Conservation (phyloP, 2,888 invertebrate species). For the Troides aeacus region DNA sequence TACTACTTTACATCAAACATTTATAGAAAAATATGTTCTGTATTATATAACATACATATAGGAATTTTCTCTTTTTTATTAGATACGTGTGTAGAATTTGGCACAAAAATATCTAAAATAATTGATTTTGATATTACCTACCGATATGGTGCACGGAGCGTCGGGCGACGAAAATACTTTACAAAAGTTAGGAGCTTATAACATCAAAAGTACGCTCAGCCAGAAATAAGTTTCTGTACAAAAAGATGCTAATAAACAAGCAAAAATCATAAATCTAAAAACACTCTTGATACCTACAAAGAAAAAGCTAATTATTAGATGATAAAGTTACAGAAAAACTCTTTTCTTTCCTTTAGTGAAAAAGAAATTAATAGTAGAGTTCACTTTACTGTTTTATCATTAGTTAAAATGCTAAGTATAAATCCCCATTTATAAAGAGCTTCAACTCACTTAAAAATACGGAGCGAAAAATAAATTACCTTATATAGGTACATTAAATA, state of each 20-base stretch:
- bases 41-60: conserved; percentile 36
- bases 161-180: neutral
- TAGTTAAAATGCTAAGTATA: too few species aligned
- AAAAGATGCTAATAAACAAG: too few species aligned
- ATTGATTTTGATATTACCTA: neutral
- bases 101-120: conserved; percentile 5
- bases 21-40: conserved; percentile 61
- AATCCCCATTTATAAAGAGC: neutral
- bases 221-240: too few species aligned
- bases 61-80: neutral
- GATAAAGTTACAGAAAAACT: too few species aligned
- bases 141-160: neutral
- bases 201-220: too few species aligned
- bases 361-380: too few species aligned
- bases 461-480: neutral
- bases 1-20: conserved; percentile 39
- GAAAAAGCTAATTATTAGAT: too few species aligned
- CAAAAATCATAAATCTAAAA: too few species aligned
- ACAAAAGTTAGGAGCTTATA: neutral
- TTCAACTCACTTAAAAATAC: neutral
- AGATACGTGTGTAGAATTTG: conserved; percentile 4
- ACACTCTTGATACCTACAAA: too few species aligned
- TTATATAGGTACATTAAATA: neutral
- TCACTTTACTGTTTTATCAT: too few species aligned
- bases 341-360: too few species aligned